Evolutionary conservation across 2,888 invertebrate species (phyloP).

Genomic region (Cheilosia vernalis): DNA sequence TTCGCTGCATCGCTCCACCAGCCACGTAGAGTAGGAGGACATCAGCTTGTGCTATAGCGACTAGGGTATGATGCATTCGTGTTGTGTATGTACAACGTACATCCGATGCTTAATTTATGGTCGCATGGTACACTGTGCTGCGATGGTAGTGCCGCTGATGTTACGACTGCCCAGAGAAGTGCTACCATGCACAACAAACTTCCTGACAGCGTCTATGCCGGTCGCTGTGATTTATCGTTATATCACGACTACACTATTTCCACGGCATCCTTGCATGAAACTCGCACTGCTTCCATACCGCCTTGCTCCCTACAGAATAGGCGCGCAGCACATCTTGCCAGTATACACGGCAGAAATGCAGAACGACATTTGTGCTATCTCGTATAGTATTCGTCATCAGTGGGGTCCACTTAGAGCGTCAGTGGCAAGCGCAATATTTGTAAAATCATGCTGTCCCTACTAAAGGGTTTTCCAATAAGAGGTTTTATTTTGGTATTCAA

Average conservation of each 20-base stretch:
- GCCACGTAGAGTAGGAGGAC: conserved; percentile 36
- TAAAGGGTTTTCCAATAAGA: too few relatives aligned
- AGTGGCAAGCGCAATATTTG: too few relatives aligned
- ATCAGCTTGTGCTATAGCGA: conserved; percentile 17
- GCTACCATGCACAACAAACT: conserved; percentile 73
- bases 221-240: conserved; percentile 70
- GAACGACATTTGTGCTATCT: conserved; percentile 50
- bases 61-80: neutral
- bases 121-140: conserved; percentile 45
- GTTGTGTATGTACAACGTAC: conserved; percentile 25
- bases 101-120: conserved; percentile 73
- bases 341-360: conserved; percentile 18
- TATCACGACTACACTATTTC: conserved; percentile 45
- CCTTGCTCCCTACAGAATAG: neutral
- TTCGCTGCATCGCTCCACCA: conserved; percentile 38
- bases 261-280: conserved; percentile 1
- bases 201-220: conserved; percentile 72
- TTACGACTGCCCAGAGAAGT: conserved; percentile 45
- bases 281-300: neutral
- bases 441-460: too few relatives aligned
- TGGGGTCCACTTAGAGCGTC: conserved; percentile 12
- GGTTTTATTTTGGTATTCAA: too few relatives aligned
- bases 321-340: conserved; percentile 12
- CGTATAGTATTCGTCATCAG: conserved; percentile 50
- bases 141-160: conserved; percentile 26